Conservation (phyloP, 2,797 vertebrate genomes). For the Sebastes hubbsi region DNA sequence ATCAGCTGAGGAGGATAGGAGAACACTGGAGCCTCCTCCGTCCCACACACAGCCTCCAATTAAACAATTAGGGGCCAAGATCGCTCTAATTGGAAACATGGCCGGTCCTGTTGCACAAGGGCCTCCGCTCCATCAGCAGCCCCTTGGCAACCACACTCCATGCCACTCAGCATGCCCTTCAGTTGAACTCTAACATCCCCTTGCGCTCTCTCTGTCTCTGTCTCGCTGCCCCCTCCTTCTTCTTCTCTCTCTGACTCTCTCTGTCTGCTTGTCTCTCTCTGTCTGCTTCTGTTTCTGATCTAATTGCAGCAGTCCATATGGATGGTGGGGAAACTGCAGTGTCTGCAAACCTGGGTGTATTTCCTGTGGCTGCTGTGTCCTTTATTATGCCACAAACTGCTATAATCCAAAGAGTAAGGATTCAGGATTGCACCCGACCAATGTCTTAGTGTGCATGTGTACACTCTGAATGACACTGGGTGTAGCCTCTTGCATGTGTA, state of each 20-base stretch:
- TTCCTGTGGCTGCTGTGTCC: slow-evolving; percentile 53
- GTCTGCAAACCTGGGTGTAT: slow-evolving; percentile 69
- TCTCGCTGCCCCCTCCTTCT: slow-evolving; percentile 29
- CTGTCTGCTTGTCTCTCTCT: neutral
- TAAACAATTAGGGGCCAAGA: slow-evolving; percentile 62
- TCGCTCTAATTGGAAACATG: slow-evolving; percentile 55
- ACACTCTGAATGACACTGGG: neutral
- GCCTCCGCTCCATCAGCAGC: slow-evolving; percentile 43
- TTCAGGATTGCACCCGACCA: neutral
- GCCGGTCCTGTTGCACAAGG: slow-evolving; percentile 29
- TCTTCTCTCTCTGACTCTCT: neutral
- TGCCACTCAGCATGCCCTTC: slow-evolving; percentile 61
- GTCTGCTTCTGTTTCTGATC: slow-evolving; percentile 66
- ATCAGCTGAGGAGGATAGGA: slow-evolving; percentile 39
- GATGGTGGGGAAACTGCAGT: slow-evolving; percentile 68
- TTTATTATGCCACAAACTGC: slow-evolving; percentile 53
- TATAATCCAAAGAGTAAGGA: slow-evolving; percentile 31
- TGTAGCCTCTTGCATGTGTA: neutral
- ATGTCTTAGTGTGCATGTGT: neutral
- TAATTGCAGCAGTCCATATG: slow-evolving; percentile 74
- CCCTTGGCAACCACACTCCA: slow-evolving; percentile 30
- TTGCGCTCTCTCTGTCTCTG: slow-evolving; percentile 32
- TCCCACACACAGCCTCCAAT: slow-evolving; percentile 65
- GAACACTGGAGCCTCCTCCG: slow-evolving; percentile 41
- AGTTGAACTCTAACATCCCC: slow-evolving; percentile 65